A percentile compares a stretch with the other conserved stretches of the same genome.
Evolutionary conservation across 2,797 vertebrate species (phyloP).

Genomic region (Thalassophryne amazonica): DNA sequence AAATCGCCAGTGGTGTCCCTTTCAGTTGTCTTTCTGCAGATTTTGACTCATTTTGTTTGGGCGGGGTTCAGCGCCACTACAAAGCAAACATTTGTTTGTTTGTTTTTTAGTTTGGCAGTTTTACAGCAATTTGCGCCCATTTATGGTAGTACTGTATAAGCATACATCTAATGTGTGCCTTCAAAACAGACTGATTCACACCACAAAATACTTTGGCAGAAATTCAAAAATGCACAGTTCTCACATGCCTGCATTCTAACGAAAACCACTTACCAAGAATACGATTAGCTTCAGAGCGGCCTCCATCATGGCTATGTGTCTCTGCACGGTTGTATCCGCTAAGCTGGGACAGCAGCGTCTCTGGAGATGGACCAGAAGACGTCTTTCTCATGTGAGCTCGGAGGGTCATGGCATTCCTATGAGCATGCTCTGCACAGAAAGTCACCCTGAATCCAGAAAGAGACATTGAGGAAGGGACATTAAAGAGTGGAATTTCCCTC

Average conservation of each 20-base stretch:
- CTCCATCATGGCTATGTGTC: slow-evolving; percentile 75
- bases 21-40: too few relatives aligned
- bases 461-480: neutral
- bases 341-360: slow-evolving; percentile 90
- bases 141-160: too few relatives aligned
- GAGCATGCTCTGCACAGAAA: slow-evolving; percentile 91
- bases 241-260: neutral
- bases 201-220: too few relatives aligned
- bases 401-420: slow-evolving; percentile 87
- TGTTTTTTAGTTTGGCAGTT: too few relatives aligned
- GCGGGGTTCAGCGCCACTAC: too few relatives aligned
- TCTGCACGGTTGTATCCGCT: slow-evolving; percentile 87
- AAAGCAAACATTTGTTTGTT: too few relatives aligned
- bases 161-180: too few relatives aligned
- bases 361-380: slow-evolving; percentile 80
- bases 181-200: too few relatives aligned
- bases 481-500: neutral
- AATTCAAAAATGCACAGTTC: too few relatives aligned
- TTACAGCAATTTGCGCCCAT: too few relatives aligned
- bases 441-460: slow-evolving; percentile 65
- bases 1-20: too few relatives aligned
- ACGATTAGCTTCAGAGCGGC: slow-evolving; percentile 85
- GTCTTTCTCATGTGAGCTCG: slow-evolving; percentile 91
- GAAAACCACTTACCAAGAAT: slow-evolving; percentile 80
- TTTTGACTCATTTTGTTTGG: too few relatives aligned